Evolutionary conservation across 2,888 invertebrate genomes (phyloP), one percentile per base, ranked within the genome.

Genomic region (Torymus aiolomorphi): DNA sequence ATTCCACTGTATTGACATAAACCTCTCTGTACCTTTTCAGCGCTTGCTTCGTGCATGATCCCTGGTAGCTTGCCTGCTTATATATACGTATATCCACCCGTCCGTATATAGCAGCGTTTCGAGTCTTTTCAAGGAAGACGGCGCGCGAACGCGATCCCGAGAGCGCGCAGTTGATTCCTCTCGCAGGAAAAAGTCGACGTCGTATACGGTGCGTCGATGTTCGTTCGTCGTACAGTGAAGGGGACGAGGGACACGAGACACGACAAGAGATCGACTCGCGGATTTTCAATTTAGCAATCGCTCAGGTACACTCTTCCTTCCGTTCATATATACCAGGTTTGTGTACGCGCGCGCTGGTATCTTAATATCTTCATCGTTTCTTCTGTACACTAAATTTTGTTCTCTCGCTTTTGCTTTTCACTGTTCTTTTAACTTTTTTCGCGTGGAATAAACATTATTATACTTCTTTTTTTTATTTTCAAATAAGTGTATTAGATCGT

Each of bases 221-320:
- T 5, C 5, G 31, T 75, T 57, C n/a, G 56, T 54, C 16, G 52
- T n/a, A 14, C 42, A 42, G 56, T 67, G 61, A 13, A 14, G 57
- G 42, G 24, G 5, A 14, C 18, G 67, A 20, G 20, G 63, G 16
- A 31, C 59, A 20, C 20, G 20, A 20, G 51, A 70, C 65, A 59
- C 65, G 71, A 75, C 71, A 63, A 54, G 72, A 73, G 77, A 78
- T 75, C 77, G 80, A 77, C 77, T 77, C 65, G 59, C 67, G 72
- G 72, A 81, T 81, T 81, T 81, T 81, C 78, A 81, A 81, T 81
- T 76, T 76, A 69, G 76, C 65, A 69, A 73, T 78, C 81, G 69
- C 61, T 81, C 78, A 73, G 56, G 69, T 78, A 78, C 76, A 81
- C 20, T 61, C 76, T 73, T 63, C 78, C 49, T 76, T 78, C 78